Evolutionary conservation across 2,113 vertebrate genomes (phyloP), one percentile per base, ranked within the genome.

Genomic region (Thermophis baileyi): DNA sequence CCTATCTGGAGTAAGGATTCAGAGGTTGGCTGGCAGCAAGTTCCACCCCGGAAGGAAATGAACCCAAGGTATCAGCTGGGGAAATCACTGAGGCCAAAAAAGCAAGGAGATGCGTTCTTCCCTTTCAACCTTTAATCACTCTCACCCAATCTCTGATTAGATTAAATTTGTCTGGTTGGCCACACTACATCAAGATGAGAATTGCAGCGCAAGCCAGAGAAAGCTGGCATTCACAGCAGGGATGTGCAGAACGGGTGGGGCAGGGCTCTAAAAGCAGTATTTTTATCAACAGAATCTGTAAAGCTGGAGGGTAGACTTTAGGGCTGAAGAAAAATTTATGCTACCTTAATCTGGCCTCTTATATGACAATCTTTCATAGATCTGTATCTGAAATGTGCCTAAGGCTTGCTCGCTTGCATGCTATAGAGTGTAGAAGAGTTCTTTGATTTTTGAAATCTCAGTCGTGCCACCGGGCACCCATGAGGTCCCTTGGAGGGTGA

Each of bases 301-400:
- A n/a, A 40, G 69, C 92, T 93, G 40, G 92, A 93, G 92, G 92
- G 30, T 86, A 24, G 85, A 89, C 88, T 93, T 85, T 93, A 89
- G 89, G 69, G 53, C 88, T 22, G 85, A 88, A 81, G 49, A 30
- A 74, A 85, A 49, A 89, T 40, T 60, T 93, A 89, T 81, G 49
- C 51, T 90, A 40, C 69, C 88, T 93, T 93, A 93, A 93, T 89
- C 92, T 89, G 69, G 69, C 20, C 92, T 85, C 69, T 93, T 74
- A 93, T 46, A 60, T 85, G 85, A 85, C 88, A 55, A 86, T 85
- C 51, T 89, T 93, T 89, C 69, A 88, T 88, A 55, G 55, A 35
- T 85, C 30, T 57, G 20, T 93, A 89, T 93, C n/a, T 89, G 92
- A 89, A 93, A 93, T 85, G 46, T 60, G 88, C 92, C 92, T 89